Conservation (phyloP, 1,140 invertebrate species). For the Proales similis region DNA sequence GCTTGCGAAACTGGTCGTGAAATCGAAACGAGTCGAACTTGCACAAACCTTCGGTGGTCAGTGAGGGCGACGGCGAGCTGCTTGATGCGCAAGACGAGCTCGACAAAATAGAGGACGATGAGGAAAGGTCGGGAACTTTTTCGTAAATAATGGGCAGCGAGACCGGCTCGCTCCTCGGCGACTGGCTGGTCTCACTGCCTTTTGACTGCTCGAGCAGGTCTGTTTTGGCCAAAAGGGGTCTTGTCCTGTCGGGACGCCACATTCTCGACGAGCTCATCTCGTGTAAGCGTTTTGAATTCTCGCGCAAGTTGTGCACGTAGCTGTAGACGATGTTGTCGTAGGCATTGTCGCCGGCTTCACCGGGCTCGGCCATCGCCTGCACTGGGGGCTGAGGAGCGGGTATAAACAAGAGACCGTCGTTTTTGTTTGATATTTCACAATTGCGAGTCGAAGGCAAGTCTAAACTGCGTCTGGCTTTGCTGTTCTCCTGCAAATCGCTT, state of each 20-base stretch:
- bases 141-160: no score
- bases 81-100: slow-evolving; percentile 5
- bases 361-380: neutral
- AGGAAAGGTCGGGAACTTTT: neutral
- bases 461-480: neutral
- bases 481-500: neutral
- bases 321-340: slow-evolving; percentile 34
- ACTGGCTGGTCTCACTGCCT: slow-evolving; percentile 13
- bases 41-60: no score
- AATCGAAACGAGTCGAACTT: no score
- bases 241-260: no score
- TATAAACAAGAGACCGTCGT: slow-evolving; percentile 28
- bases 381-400: no score
- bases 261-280: no score
- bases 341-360: neutral
- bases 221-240: no score
- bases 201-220: slow-evolving; percentile 1
- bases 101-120: slow-evolving; percentile 6
- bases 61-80: slow-evolving; percentile 3
- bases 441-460: neutral
- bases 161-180: neutral
- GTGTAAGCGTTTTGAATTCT: slow-evolving; percentile 16
- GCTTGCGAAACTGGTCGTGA: no score
- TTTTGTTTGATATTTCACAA: slow-evolving; percentile 23
- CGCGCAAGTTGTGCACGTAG: slow-evolving; percentile 28